Conservation (phyloP, 1,140 invertebrate genomes). For the Scaptomyza graminum region DNA sequence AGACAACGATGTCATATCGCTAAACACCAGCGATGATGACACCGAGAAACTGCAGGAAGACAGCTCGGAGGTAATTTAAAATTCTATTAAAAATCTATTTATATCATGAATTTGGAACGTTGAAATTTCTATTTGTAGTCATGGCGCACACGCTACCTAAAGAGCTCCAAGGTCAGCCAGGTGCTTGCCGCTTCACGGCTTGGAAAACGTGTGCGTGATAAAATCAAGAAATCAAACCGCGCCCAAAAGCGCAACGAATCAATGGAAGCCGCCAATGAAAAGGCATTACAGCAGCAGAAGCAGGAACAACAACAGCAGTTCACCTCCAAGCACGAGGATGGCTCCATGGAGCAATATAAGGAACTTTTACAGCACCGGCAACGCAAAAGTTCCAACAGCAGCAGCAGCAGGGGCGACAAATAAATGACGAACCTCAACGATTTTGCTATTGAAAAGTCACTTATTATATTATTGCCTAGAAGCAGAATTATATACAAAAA, state of each 20-base stretch:
- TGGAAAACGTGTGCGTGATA: constrained; percentile 85
- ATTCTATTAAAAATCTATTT: not conserved
- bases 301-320: constrained; percentile 43
- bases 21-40: constrained; percentile 80
- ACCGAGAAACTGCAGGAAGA: constrained; percentile 51
- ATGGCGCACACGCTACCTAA: constrained; percentile 82
- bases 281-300: constrained; percentile 31
- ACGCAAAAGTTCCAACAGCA: constrained; percentile 66
- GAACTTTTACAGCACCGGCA: constrained; percentile 74
- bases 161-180: constrained; percentile 85
- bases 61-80: constrained; percentile 55
- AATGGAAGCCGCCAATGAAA: constrained; percentile 35
- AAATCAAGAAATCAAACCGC: constrained; percentile 86
- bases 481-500: constrained; percentile 46
- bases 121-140: constrained; percentile 44
- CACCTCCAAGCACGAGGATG: constrained; percentile 77
- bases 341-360: constrained; percentile 80
- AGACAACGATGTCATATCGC: constrained; percentile 74
- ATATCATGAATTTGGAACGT: constrained; percentile 4
- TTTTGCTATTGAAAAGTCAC: constrained; percentile 69
- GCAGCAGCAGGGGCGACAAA: constrained; percentile 67
- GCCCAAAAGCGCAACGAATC: constrained; percentile 51
- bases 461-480: constrained; percentile 25
- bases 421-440: constrained; percentile 36
- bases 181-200: constrained; percentile 85